Conservation (phyloP, 2,888 invertebrate species). For the Ctenicera cuprea region DNA sequence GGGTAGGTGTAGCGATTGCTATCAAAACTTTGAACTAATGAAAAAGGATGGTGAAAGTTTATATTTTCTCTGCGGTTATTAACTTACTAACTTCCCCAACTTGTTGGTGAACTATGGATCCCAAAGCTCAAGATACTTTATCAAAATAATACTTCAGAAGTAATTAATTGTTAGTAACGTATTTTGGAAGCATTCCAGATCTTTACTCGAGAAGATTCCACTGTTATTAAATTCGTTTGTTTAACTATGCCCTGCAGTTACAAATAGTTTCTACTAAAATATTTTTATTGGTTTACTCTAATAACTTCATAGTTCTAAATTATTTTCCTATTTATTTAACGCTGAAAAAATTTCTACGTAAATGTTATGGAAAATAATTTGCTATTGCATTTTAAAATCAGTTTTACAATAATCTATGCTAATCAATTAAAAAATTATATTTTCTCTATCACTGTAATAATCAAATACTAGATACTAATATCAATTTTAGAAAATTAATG, state of each 20-base stretch:
- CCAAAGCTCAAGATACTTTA: slow-evolving; percentile 64
- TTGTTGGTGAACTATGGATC: slow-evolving; percentile 64
- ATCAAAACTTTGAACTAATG: slow-evolving; percentile 64
- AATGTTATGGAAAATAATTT: too few relatives aligned
- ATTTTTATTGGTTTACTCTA: too few relatives aligned
- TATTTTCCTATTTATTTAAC: too few relatives aligned
- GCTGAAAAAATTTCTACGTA: too few relatives aligned
- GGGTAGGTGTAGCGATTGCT: slow-evolving; percentile 60
- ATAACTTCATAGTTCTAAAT: too few relatives aligned
- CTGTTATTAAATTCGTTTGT: slow-evolving; percentile 34
- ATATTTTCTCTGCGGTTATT: slow-evolving; percentile 68
- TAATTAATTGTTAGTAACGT: slow-evolving; percentile 68
- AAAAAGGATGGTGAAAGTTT: slow-evolving; percentile 69
- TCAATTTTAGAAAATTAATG: too few relatives aligned
- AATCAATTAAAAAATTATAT: too few relatives aligned
- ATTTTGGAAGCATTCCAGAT: slow-evolving; percentile 62
- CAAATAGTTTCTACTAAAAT: too few relatives aligned
- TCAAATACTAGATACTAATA: too few relatives aligned
- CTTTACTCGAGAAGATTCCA: slow-evolving; percentile 43
- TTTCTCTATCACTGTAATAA: too few relatives aligned
- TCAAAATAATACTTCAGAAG: slow-evolving; percentile 69
- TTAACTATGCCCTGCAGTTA: neutral
- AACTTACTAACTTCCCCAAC: slow-evolving; percentile 64
- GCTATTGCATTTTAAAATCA: too few relatives aligned
- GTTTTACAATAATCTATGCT: too few relatives aligned